Evolutionary conservation across 2,888 invertebrate species (phyloP).

Genomic region (Lamellibrachia satsuma): DNA sequence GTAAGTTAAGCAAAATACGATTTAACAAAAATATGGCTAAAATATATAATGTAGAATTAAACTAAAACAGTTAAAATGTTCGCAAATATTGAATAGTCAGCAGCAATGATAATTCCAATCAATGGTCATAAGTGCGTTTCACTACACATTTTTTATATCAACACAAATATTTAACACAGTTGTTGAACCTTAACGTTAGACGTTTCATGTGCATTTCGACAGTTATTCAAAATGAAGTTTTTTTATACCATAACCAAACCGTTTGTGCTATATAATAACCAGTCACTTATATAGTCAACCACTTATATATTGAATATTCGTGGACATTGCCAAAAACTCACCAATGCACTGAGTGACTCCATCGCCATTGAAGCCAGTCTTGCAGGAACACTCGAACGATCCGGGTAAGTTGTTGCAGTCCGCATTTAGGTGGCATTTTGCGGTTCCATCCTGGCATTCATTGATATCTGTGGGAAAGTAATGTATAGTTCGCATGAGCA

Average conservation of each 20-base stretch:
- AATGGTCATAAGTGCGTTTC: background rate
- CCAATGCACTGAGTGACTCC: background rate
- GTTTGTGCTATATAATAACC: no score
- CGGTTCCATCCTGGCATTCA: background rate
- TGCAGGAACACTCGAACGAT: constrained; percentile 13
- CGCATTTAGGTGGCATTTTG: background rate
- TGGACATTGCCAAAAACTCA: background rate
- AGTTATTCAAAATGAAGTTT: no score
- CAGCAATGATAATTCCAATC: no score
- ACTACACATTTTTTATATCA: background rate
- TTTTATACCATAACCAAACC: no score
- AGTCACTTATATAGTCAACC: background rate
- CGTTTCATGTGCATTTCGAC: no score
- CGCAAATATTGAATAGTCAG: no score
- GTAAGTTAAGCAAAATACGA: no score
- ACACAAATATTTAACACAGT: background rate
- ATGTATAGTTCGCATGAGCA: background rate
- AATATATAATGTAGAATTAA: no score
- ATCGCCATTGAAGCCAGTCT: background rate
- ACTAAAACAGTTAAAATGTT: no score
- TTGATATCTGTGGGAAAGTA: background rate
- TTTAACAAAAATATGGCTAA: no score
- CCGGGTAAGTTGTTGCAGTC: background rate
- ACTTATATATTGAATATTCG: background rate
- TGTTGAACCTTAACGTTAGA: no score